Evolutionary conservation across 2,888 invertebrate species (phyloP), one percentile per base, ranked within the genome.

Genomic region (Amphimallon solstitiale): DNA sequence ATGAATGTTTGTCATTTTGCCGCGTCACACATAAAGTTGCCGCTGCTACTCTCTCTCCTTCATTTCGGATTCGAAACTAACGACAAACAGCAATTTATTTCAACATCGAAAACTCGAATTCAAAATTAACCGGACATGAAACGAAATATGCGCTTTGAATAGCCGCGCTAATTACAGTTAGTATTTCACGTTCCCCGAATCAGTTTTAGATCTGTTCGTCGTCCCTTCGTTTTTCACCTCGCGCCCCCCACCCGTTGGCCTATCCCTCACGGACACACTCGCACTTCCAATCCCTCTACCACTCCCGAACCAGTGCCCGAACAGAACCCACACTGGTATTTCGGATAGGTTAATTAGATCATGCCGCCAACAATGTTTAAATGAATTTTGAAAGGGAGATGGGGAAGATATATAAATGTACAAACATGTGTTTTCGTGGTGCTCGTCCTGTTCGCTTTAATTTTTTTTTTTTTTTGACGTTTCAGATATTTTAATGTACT

Each of bases 121-220:
- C 74, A 68, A 74, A 78, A 76, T 77, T 76, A 76, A 78, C 75
- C 75, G 74, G 75, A 75, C 74, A 76, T 76, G 72, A 71, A 76
- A 75, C 73, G 74, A 74, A 77, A 76, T 76, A 76, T 76, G 74
- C 73, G 73, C 73, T 74, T 71, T 76, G 74, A 76, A 77, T 77
- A 63, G 74, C 69, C 69, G 71, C 74, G 70, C 74, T 77, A 77
- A 77, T 77, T 76, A 75, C 76, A 70, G 67, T 70, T 68, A 66
- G 64, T 64, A 67, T 54, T 68, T 65, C 66, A 68, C 69, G 65
- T 68, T 54, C 21, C 65, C 68, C 67, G 64, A 67, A 67, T 65
- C 60, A 64, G 61, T 70, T 68, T 63, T 71, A 65, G 65, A 63
- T 65, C 65, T 40, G 52, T 38, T 15, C 38, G 51, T 10, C 10